These are phyloP conservation scores for Pelvicachromis taeniatus DNA, from an alignment of 2,113 vertebrate genomes.

Conservation along the genomic window DNA sequence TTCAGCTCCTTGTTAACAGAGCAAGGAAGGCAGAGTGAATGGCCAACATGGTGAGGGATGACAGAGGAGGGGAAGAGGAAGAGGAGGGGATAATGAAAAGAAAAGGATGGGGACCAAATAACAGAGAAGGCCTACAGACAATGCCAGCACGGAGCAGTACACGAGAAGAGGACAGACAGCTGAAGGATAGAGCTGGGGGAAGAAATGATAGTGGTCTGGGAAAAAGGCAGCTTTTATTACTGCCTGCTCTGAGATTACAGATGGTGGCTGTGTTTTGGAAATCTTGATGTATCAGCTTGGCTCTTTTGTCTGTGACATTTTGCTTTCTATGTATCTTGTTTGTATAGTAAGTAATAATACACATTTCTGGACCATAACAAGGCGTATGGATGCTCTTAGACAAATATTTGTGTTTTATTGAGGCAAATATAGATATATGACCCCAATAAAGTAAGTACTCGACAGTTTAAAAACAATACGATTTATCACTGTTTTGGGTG, in stretches of 20 bases:
- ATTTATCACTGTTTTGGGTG: not conserved
- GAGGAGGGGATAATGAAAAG: not conserved
- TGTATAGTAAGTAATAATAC: not conserved
- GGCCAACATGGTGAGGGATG: not conserved
- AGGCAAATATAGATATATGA: not conserved
- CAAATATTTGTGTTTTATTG: not conserved
- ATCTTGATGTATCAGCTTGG: not conserved
- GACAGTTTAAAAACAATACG: not conserved
- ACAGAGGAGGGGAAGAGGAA: not conserved
- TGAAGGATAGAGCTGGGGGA: not conserved
- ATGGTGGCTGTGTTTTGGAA: not conserved
- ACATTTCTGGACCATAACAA: not conserved
- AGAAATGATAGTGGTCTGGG: constrained; percentile 1
- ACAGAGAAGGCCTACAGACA: not conserved
- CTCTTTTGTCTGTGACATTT: not conserved
- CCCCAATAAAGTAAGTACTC: not conserved
- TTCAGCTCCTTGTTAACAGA: constrained; percentile 22
- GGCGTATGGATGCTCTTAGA: not conserved
- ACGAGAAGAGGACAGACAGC: not conserved
- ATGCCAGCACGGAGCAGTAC: not conserved
- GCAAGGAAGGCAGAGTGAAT: not conserved
- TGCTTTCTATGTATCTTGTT: not conserved
- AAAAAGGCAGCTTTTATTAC: not conserved
- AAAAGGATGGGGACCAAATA: not conserved
- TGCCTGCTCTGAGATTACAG: not conserved